Evolutionary conservation across 2,113 vertebrate genomes (phyloP).

Genomic region (Chloroceryle aenea): DNA sequence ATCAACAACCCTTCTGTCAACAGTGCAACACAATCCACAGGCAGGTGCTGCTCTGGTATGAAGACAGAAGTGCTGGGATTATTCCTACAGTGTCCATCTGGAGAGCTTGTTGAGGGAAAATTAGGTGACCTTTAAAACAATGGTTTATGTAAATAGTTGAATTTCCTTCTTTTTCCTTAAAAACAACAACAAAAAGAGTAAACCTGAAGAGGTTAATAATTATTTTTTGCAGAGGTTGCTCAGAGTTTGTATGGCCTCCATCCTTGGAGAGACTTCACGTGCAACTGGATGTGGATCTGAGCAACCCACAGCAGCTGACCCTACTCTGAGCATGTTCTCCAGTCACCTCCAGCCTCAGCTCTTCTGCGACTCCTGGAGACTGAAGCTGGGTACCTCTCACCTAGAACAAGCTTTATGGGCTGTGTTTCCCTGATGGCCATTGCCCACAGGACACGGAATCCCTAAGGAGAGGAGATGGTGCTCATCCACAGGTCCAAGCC

Average conservation of each 20-base stretch:
- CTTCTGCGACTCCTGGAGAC: neutral
- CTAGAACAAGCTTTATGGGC: neutral
- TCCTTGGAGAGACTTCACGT: neutral
- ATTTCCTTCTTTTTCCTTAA: neutral
- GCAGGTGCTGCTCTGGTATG: neutral
- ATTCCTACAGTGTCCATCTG: neutral
- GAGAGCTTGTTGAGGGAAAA: neutral
- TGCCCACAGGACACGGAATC: neutral
- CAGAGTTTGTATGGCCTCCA: neutral
- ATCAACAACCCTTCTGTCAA: neutral
- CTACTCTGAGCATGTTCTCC: neutral
- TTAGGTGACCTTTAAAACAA: neutral
- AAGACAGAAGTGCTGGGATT: neutral
- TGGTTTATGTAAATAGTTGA: neutral
- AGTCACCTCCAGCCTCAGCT: neutral
- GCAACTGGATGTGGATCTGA: neutral
- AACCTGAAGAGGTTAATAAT: neutral
- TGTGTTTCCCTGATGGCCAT: fast-evolving
- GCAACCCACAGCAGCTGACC: neutral
- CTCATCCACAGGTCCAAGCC: neutral
- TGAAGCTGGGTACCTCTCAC: neutral
- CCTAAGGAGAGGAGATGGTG: neutral
- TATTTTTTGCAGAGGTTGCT: neutral
- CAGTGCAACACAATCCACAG: neutral
- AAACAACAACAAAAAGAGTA: neutral